Base-by-base conservation (phyloP, 2,113 vertebrate genomes). In the Lamprotornis superbus region DNA sequence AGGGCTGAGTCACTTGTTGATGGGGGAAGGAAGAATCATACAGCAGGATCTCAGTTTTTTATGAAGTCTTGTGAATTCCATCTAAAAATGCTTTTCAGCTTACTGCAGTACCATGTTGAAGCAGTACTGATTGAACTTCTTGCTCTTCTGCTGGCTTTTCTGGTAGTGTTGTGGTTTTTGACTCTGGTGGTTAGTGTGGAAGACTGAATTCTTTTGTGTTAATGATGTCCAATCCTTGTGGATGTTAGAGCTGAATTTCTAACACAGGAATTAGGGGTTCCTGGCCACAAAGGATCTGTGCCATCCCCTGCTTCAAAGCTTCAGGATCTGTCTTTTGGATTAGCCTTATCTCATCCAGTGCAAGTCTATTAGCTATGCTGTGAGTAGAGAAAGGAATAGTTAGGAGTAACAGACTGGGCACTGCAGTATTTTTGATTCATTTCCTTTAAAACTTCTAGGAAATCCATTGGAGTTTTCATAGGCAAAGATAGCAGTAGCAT, bases 311-410 rank as follows among this genome's bases (percentile, higher is more conserved):
- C 64, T 90, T 96, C 65, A 82, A 44, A 94, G 60, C 83, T 85
- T 95, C 71, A 30, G 11, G 79, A 55, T 89, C 68, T 93, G 33
- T 93, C 91, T 91, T 78, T 82, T 95, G 86, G 50, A 76, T 79
- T 82, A 93, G 82, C 59, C 24, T 64, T 53, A 46, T 30, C 65
- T 93, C 60, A 89, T 94, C 70, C 65, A 68, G 68, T 82, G 56
- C 21, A 91, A 83, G 27, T 87, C 55, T 16, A 27, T 23, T 87
- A 87, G 75, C 70, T 76, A 28, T 84, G 67, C 49, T 75, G 7
- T 65, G 69, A 88, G 28, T 9, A 13, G 70, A 83, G 64, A 27
- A 42, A 22, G 49, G 67, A 79, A 33, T 67, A 52, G 42, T 60
- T 23, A 37, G 61, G 44, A 91, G n/a, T 80, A 86, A 30, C 18